A percentile compares a stretch with the other conserved stretches of the same genome.
These are phyloP conservation scores for Nothura maculosa DNA, from an alignment of 2,797 vertebrate genomes.

Conservation along the genomic window DNA sequence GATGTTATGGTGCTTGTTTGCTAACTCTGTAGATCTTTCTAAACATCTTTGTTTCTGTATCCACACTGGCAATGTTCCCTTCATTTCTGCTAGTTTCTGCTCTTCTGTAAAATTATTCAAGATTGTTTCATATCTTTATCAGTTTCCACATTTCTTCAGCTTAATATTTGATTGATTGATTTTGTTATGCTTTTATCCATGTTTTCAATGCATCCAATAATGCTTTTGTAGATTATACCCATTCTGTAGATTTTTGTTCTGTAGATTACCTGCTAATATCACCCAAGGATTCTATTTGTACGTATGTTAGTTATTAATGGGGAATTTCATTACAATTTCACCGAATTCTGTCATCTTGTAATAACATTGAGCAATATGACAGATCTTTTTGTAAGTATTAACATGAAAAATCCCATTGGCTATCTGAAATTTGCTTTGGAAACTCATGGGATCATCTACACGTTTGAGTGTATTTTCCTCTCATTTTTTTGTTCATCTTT, in stretches of 20 bases:
- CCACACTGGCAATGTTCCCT: not conserved
- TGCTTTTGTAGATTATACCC: not conserved
- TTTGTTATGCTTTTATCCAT: not conserved
- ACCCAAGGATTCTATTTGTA: not conserved
- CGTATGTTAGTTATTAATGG: not conserved
- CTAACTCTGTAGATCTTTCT: not conserved
- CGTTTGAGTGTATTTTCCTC: not conserved
- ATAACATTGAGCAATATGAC: not conserved
- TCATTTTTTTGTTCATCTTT: not conserved
- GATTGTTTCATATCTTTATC: not conserved
- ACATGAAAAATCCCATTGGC: not conserved
- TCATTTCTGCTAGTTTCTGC: not conserved
- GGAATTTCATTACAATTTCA: not conserved
- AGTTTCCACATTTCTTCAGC: not conserved
- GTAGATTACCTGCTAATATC: not conserved
- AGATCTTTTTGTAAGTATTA: not conserved
- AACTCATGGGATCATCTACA: not conserved
- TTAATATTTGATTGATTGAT: not conserved
- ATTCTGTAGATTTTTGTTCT: not conserved
- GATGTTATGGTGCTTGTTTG: not conserved
- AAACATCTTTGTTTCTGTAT: not conserved
- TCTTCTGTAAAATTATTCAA: not conserved
- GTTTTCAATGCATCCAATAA: not conserved
- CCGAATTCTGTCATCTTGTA: not conserved
- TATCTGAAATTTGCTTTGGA: not conserved